phyloP scores from a whole-genome alignment of 2,797 vertebrate genomes.

The Phrynocephalus guinanensis region DNA sequence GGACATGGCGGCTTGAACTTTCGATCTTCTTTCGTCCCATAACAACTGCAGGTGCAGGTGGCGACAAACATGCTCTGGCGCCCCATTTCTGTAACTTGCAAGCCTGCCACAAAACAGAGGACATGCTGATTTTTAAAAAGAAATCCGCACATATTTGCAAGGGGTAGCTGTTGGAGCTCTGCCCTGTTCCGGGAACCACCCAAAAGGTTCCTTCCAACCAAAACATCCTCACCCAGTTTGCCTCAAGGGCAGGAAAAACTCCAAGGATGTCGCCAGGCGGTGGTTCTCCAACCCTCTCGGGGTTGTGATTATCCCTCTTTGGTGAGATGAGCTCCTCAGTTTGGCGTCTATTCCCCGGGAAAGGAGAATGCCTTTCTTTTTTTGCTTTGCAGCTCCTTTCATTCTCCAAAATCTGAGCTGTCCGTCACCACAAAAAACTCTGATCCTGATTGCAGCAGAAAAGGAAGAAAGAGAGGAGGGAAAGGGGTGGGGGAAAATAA shows the following conservation, averaged over 20 bases:
- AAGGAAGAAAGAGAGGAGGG: background rate
- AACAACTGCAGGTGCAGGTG: no score
- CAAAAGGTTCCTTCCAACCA: no score
- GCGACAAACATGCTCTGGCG: no score
- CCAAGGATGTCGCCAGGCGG: background rate
- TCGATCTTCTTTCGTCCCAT: no score
- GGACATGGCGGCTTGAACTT: no score
- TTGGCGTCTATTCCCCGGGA: background rate
- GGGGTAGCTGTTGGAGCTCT: no score
- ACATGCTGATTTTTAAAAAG: no score
- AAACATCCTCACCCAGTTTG: rapidly evolving
- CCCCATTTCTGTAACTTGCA: no score
- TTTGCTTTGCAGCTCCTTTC: background rate
- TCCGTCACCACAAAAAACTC: background rate
- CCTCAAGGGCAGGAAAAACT: background rate
- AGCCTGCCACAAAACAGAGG: no score
- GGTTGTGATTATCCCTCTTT: background rate
- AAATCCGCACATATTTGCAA: no score
- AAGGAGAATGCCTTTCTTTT: background rate
- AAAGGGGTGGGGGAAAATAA: background rate
- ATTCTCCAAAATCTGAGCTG: background rate
- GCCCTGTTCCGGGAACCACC: no score
- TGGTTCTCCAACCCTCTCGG: rapidly evolving
- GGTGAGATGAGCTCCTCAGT: background rate
- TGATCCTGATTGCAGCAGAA: background rate